Evolutionary conservation across 2,797 vertebrate species (phyloP), one percentile per base, ranked within the genome.

Genomic region (Labroides dimidiatus): DNA sequence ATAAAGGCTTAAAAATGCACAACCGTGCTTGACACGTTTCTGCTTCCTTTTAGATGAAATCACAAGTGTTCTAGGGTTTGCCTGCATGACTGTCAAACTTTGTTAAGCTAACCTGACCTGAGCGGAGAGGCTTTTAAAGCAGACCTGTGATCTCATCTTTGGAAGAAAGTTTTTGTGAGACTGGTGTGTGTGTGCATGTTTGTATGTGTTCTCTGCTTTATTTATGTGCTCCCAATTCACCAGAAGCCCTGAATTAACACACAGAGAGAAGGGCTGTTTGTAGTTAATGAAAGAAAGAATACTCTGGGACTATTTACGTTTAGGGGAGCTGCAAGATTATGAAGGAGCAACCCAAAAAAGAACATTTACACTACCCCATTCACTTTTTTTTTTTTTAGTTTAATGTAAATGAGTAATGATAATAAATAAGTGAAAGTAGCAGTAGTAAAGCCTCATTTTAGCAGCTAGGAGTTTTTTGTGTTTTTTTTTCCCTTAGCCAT

Each of bases 111-210:
- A 39, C 12, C 64, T 37, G 39, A 64, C 43, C 63, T 50, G 53
- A 20, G 10, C 36, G 44, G 16, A 67, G 42, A 62, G 42, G 43
- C 54, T 60, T 60, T 68, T 23, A 54, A 23, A 23, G 41, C 12
- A 20, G 69, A 50, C 39, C 14, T 69, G 39, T 47, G 74, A 71
- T 56, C 67, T 51, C 36, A 69, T 53, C 13, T 36, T 8, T 3
- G 41, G 8, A 47, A 19, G 21, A 11, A 10, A 0, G 10, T 33
- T 23, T 51, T 44, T 15, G 30, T 42, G 17, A 37, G 33, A 55
- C 21, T 50, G 13, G 49, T 42, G 21, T 54, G 19, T 52, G 37
- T 37, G 41, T 23, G 39, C 42, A 23, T 50, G 15, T 17, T 6
- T 45, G 49, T 51, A 24, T 30, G 47, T 51, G 7, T 51, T 15